Evolutionary conservation across 2,888 invertebrate genomes (phyloP).

Genomic region (Ashinkailepas kermadecensis): DNA sequence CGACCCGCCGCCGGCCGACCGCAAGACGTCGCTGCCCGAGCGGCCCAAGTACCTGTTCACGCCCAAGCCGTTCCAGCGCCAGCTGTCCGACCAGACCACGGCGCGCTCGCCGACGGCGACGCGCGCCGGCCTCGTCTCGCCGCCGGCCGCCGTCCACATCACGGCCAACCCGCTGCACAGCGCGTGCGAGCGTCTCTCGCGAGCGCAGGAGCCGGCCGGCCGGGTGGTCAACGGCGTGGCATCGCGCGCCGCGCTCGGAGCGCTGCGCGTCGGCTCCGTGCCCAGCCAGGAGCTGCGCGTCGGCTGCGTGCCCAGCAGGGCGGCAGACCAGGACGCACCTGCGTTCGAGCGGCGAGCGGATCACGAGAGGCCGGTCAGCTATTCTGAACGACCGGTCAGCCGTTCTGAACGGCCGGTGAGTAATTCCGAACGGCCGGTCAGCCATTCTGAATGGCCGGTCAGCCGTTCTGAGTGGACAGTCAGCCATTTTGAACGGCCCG

Average conservation of each 20-base stretch:
- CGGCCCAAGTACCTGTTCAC: constrained; percentile 29
- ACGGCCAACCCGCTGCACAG: constrained; percentile 30
- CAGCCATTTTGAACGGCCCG: too few species aligned
- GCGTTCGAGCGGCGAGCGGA: too few species aligned
- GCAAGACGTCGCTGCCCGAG: constrained; percentile 43
- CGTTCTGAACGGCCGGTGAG: too few species aligned
- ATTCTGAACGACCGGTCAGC: too few species aligned
- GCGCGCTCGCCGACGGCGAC: neutral
- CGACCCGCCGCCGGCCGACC: constrained; percentile 74
- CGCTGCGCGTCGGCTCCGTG: neutral
- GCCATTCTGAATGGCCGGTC: too few species aligned
- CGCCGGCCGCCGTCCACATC: neutral
- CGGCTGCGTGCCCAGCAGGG: neutral
- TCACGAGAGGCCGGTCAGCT: too few species aligned
- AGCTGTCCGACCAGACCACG: constrained; percentile 16
- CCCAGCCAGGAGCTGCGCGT: neutral
- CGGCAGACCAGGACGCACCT: neutral
- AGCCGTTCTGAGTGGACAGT: too few species aligned
- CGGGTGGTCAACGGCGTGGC: neutral
- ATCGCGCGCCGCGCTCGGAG: neutral
- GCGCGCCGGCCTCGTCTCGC: neutral
- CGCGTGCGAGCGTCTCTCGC: neutral
- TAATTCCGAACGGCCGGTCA: too few species aligned
- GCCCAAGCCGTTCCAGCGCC: constrained; percentile 7
- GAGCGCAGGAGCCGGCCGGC: neutral